These are phyloP conservation scores for Cataglyphis rosenhaueri DNA, from an alignment of 2,888 invertebrate genomes.

Conservation along the genomic window DNA sequence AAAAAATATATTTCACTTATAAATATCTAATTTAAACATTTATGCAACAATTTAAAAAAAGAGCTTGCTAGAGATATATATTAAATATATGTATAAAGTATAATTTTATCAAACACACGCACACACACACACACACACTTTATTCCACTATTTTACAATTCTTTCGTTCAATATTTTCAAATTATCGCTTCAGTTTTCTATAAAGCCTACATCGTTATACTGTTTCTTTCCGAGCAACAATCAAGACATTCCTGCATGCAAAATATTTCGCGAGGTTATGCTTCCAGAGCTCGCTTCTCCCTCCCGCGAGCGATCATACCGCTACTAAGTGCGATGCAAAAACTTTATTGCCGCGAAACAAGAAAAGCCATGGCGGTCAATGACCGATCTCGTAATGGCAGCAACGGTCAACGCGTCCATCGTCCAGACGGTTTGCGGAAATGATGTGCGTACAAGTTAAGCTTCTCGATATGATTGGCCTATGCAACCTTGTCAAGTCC, in stretches of 20 bases:
- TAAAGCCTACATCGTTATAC: not conserved
- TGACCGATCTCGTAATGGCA: slow-evolving; percentile 49
- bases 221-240: slow-evolving; percentile 24
- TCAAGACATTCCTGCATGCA: slow-evolving; percentile 48
- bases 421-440: slow-evolving; percentile 16
- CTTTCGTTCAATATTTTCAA: not conserved
- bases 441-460: slow-evolving; percentile 9
- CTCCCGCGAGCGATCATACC: slow-evolving; percentile 42
- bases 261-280: slow-evolving; percentile 44
- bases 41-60: not conserved
- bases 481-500: not conserved
- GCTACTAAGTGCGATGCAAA: slow-evolving; percentile 30
- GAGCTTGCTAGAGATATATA: not conserved
- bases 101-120: not conserved
- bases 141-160: not conserved
- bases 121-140: not conserved
- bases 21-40: not conserved
- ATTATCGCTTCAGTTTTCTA: not conserved
- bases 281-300: slow-evolving; percentile 6
- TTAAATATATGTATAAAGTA: not conserved
- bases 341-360: slow-evolving; percentile 54
- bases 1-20: not conserved
- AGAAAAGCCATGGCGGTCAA: slow-evolving; percentile 51
- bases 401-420: slow-evolving; percentile 28
- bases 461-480: slow-evolving; percentile 15